These are phyloP conservation scores for Galeruca laticollis DNA, from an alignment of 2,888 invertebrate genomes.

Conservation along the genomic window DNA sequence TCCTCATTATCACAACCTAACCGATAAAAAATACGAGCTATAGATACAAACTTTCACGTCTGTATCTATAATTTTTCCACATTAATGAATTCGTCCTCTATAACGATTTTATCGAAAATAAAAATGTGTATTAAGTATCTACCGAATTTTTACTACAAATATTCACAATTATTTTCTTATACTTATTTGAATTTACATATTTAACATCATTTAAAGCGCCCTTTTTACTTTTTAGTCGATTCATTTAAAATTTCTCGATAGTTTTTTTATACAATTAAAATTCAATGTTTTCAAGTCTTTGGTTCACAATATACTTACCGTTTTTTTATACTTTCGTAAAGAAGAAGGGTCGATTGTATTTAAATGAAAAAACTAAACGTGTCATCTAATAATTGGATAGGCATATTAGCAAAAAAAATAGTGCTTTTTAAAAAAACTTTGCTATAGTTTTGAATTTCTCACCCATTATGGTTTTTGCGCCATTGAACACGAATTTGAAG, in stretches of 20 bases:
- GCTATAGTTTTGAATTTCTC: too few species aligned
- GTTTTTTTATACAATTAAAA: conserved; percentile 2
- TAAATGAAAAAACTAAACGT: not conserved
- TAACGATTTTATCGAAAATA: too few species aligned
- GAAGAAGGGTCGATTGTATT: not conserved
- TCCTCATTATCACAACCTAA: too few species aligned
- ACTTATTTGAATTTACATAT: not conserved
- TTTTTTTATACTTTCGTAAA: not conserved
- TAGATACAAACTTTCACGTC: too few species aligned
- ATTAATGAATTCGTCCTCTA: too few species aligned
- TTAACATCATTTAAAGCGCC: not conserved
- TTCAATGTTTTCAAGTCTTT: conserved; percentile 1
- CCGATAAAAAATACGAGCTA: too few species aligned
- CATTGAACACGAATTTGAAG: too few species aligned
- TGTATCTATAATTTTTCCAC: too few species aligned
- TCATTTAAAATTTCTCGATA: not conserved
- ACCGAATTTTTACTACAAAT: not conserved
- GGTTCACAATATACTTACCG: conserved; percentile 2
- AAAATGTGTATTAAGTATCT: not conserved
- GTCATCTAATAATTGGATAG: too few species aligned
- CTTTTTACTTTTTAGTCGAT: conserved; percentile 1
- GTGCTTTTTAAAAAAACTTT: too few species aligned
- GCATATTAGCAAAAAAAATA: too few species aligned
- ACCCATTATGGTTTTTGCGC: too few species aligned
- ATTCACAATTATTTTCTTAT: not conserved